Evolutionary conservation across 2,888 invertebrate species (phyloP), one percentile per base, ranked within the genome.

Genomic region (Brachyptera putata): DNA sequence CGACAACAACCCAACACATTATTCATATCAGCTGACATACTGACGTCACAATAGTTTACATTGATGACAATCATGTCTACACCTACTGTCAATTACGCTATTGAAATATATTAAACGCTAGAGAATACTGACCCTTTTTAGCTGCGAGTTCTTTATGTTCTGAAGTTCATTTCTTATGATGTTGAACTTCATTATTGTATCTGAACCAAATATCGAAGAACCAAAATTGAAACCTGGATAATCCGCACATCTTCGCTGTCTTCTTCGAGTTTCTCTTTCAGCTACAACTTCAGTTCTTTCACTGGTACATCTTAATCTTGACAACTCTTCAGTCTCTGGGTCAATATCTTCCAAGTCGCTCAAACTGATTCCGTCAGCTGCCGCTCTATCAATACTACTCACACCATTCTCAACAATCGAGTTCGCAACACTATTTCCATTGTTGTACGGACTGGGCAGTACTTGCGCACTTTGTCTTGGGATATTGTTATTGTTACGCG

Each of bases 111-210:
- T 30, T 11, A n/a, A n/a, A n/a, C n/a, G n/a, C n/a, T n/a, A n/a
- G n/a, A n/a, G n/a, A 68, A 70, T 69, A 86, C 87, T 84, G 88
- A 96, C 96, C 95, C 95, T 85, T 84, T 91, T 94, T 68, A 97
- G 82, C 76, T 95, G 95, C 75, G 93, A 93, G 76, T 93, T 91
- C 85, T 93, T 91, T 75, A 96, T 94, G 80, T 97, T 97, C 81
- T 95, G 95, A 74, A 97, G 84, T 80, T 97, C 97, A 76, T 96
- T 96, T 75, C 89, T 87, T 74, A 97, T 97, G 68, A 97, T 88
- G 75, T 90, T 92, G 77, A 96, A 95, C 80, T 95, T 96, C 90
- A 97, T 95, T 86, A 96, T 88, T 9, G 96, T 95, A 74, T 95
- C 95, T 60, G 95, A 95, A 72, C 93, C 94, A 79, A 95, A 95